These are phyloP conservation scores for Vireo altiloquus DNA, from an alignment of 2,113 vertebrate species.

Conservation along the genomic window DNA sequence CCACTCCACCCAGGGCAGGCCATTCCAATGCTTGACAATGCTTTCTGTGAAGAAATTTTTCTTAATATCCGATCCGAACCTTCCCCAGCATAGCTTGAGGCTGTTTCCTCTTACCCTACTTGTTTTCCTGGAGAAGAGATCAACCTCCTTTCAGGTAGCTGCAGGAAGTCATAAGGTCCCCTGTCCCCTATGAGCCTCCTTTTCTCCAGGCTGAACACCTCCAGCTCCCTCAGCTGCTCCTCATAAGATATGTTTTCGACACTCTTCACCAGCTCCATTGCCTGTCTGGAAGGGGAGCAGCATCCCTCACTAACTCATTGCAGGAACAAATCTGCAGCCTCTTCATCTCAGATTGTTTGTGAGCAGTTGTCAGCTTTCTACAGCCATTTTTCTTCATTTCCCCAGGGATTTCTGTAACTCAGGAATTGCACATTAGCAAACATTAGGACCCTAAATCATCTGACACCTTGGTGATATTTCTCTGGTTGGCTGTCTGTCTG, in stretches of 20 bases:
- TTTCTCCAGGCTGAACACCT: not conserved
- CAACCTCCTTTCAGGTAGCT: accelerated
- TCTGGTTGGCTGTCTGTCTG: not conserved
- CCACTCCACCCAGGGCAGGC: not conserved
- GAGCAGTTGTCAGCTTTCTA: not conserved
- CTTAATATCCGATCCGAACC: not conserved
- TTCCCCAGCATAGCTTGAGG: not conserved
- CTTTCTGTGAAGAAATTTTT: not conserved
- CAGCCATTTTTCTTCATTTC: not conserved
- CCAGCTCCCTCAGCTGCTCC: not conserved
- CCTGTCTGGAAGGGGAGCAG: not conserved
- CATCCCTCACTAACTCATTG: not conserved
- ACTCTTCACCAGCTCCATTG: not conserved
- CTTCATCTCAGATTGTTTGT: not conserved
- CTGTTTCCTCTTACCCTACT: not conserved
- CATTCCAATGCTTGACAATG: not conserved
- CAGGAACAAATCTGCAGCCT: not conserved
- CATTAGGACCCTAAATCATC: not conserved
- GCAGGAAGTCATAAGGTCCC: not conserved
- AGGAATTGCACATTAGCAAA: not conserved
- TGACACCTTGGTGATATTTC: not conserved
- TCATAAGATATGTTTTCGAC: not conserved
- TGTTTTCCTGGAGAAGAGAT: not conserved
- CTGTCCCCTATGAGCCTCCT: not conserved
- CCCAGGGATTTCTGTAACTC: not conserved